Percentiles rank a stretch among this genome's conserved stretches.
These are phyloP conservation scores for Pseudomyrmex concolor DNA, from an alignment of 1,140 invertebrate species.

Conservation along the genomic window DNA sequence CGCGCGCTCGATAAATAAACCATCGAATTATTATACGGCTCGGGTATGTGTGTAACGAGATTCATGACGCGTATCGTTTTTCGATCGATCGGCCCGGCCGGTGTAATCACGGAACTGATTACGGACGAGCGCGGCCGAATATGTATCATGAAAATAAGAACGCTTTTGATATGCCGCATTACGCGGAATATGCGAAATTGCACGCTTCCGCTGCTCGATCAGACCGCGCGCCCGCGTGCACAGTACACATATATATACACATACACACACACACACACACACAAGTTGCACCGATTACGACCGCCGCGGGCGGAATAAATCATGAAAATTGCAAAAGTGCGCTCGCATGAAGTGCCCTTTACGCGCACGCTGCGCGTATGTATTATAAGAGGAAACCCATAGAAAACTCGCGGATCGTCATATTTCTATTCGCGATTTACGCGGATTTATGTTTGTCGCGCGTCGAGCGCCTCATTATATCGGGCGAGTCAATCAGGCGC, in stretches of 20 bases:
- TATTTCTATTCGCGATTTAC: constrained; percentile 49
- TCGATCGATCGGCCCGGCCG: constrained; percentile 9
- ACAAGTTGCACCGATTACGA: constrained; percentile 35
- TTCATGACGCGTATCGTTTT: constrained; percentile 46
- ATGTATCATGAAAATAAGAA: constrained; percentile 50
- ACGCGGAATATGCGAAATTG: constrained; percentile 20
- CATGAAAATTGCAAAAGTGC: constrained; percentile 46
- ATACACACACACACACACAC: neutral
- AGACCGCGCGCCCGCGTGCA: constrained; percentile 5
- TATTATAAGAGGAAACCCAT: constrained; percentile 34
- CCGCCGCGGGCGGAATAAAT: constrained; percentile 44
- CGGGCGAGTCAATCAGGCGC: constrained; percentile 49
- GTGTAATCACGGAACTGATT: constrained; percentile 47
- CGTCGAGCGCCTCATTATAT: constrained; percentile 30
- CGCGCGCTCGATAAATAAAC: constrained; percentile 38
- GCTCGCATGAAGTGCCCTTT: neutral
- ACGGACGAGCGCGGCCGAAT: constrained; percentile 11
- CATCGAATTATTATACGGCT: constrained; percentile 13
- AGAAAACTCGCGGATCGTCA: constrained; percentile 12
- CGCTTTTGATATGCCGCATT: constrained; percentile 33
- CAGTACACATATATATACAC: too few relatives aligned
- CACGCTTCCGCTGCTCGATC: constrained; percentile 13
- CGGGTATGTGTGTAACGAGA: constrained; percentile 34
- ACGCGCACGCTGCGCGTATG: neutral
- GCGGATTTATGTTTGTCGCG: constrained; percentile 45